Percentiles rank a stretch among this genome's conserved stretches.
These are phyloP conservation scores for Poeciliopsis retropinna DNA, from an alignment of 2,113 vertebrate species.

Conservation along the genomic window DNA sequence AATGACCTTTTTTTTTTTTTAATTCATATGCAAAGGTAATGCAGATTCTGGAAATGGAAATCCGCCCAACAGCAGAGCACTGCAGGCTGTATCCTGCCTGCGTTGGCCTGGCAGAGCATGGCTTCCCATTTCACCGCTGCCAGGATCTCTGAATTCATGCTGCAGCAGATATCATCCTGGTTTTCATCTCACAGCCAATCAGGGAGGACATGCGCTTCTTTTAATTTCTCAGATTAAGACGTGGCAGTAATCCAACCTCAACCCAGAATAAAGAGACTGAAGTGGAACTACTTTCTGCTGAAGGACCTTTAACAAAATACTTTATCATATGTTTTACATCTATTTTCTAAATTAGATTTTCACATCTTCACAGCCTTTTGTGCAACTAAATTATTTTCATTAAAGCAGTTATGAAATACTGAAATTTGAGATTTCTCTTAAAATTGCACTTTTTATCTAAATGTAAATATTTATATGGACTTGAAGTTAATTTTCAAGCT, in stretches of 20 bases:
- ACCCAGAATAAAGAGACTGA: neutral
- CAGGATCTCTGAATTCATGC: slow-evolving; percentile 57
- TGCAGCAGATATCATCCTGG: slow-evolving; percentile 35
- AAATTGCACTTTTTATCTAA: too few relatives aligned
- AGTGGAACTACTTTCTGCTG: neutral
- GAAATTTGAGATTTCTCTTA: neutral
- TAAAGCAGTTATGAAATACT: neutral
- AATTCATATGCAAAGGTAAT: slow-evolving; percentile 77
- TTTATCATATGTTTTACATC: neutral
- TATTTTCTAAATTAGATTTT: neutral
- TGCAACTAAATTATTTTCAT: too few relatives aligned
- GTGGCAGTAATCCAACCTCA: slow-evolving; percentile 17
- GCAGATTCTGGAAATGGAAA: slow-evolving; percentile 57
- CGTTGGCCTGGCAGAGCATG: slow-evolving; percentile 4
- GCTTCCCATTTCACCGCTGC: slow-evolving; percentile 43
- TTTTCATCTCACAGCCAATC: slow-evolving; percentile 48
- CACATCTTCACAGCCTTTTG: too few relatives aligned
- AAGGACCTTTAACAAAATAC: neutral
- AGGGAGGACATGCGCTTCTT: slow-evolving; percentile 30
- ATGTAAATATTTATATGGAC: too few relatives aligned
- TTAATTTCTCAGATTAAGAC: slow-evolving; percentile 53
- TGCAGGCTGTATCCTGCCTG: slow-evolving; percentile 18
- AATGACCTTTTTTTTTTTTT: slow-evolving; percentile 71
- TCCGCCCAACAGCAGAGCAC: slow-evolving; percentile 33
- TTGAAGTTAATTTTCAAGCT: too few relatives aligned